Conservation (phyloP, 1,140 invertebrate genomes). For the Drosophila sturtevanti region DNA sequence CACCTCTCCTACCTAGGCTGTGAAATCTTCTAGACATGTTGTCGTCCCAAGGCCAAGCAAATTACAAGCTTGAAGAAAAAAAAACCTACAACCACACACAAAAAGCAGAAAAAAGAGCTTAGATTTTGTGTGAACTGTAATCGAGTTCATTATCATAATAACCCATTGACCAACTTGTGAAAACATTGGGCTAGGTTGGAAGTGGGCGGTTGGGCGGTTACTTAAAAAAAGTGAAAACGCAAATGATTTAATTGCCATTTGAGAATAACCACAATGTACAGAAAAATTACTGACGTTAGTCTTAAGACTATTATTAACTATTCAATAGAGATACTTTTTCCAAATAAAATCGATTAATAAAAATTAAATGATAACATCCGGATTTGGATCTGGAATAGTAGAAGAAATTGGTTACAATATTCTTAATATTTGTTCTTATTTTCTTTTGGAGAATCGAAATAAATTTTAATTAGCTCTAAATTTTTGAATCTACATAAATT, state of each 20-base stretch:
- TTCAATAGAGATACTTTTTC: too few species aligned
- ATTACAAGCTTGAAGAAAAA: conserved; percentile 52
- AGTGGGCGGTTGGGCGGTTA: background rate
- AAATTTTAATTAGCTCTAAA: too few species aligned
- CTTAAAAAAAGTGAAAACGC: background rate
- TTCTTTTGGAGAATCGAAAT: too few species aligned
- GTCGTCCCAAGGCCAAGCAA: conserved; percentile 60
- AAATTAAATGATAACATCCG: too few species aligned
- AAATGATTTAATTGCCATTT: conserved; percentile 9
- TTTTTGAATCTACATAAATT: too few species aligned
- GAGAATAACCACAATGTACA: background rate
- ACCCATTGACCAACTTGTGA: conserved; percentile 77
- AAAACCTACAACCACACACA: conserved; percentile 1
- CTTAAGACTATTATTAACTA: too few species aligned
- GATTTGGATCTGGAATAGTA: too few species aligned
- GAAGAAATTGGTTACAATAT: too few species aligned
- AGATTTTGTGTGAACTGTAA: conserved; percentile 50
- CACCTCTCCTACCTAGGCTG: conserved; percentile 53
- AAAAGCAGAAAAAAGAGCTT: conserved; percentile 24
- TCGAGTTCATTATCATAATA: conserved; percentile 81
- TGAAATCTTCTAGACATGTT: conserved; percentile 60
- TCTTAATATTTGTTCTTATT: too few species aligned
- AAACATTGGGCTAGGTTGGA: conserved; percentile 27
- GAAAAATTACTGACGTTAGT: too few species aligned
- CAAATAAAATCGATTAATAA: too few species aligned